Evolutionary conservation across 2,113 vertebrate genomes (phyloP).

Genomic region (Misgurnus anguillicaudatus): DNA sequence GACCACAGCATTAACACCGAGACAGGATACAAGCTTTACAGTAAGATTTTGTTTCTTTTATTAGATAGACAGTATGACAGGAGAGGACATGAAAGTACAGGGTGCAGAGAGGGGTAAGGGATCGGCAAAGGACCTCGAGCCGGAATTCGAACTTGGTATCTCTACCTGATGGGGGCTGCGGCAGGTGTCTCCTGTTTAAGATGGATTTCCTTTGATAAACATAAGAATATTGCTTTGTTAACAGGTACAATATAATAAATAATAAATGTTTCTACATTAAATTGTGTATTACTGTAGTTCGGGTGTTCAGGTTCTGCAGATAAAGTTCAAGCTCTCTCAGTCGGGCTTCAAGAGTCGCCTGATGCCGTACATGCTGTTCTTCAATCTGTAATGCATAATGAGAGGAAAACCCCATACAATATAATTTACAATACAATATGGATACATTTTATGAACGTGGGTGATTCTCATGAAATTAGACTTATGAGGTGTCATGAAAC

Average conservation of each 20-base stretch:
- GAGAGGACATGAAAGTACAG: too few species aligned
- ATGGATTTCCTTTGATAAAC: slow-evolving; percentile 59
- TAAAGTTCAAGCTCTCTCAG: slow-evolving; percentile 75
- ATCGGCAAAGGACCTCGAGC: too few species aligned
- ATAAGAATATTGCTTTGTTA: not conserved
- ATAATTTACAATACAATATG: too few species aligned
- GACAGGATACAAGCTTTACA: not conserved
- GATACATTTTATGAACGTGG: too few species aligned
- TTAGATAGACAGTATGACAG: too few species aligned
- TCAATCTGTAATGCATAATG: slow-evolving; percentile 53
- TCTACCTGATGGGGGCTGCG: slow-evolving; percentile 74
- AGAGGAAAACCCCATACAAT: not conserved
- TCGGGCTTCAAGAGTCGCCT: slow-evolving; percentile 71
- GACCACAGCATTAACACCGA: not conserved
- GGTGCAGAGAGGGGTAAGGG: too few species aligned
- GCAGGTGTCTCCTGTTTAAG: slow-evolving; percentile 60
- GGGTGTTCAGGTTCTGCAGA: slow-evolving; percentile 73
- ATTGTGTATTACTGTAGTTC: slow-evolving; percentile 81
- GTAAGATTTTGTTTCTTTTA: too few species aligned
- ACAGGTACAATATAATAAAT: not conserved
- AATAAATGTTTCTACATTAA: too few species aligned
- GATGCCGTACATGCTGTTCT: slow-evolving; percentile 66
- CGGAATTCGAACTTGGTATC: not conserved
- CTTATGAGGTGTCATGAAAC: not conserved
- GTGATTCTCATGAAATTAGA: too few species aligned